Base-by-base conservation (phyloP, 2,113 vertebrate genomes). In the Syrmaticus mikado region DNA sequence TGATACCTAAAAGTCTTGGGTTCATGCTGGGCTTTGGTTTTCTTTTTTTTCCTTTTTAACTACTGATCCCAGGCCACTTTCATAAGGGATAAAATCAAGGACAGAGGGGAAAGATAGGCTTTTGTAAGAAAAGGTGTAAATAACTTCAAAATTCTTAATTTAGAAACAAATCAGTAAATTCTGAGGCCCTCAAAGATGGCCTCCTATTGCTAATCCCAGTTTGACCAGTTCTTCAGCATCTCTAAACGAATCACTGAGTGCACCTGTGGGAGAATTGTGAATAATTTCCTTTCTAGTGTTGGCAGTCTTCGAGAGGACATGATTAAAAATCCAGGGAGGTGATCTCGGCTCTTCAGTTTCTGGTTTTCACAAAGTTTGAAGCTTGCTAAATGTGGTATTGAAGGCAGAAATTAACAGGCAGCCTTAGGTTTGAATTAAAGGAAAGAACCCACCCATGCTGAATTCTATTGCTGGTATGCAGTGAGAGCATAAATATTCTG, bases 251-350 rank as follows among this genome's bases (percentile, higher is more conserved):
- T 25, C 30, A 66, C 21, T 30, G 55, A 66, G 45, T 70, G 80
- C 73, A 85, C 40, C 52, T 55, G 60, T 80, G 30, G 19, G 32
- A 87, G 22, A 65, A 73, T 6, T 32, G 41, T 41, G 36, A 74
- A 77, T 78, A 18, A 67, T 88, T 90, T 88, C 41, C 45, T 77
- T 5, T 13, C 53, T 71, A 45, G 30, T 62, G 27, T 45, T 81
- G 55, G 36, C 80, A 58, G 20, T 71, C 86, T 83, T 73, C 24
- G 32, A 34, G 73, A n/a, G 30, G 83, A 13, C 36, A 21, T 62
- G 13, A 70, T 86, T 93, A 86, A 94, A 86, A 93, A 85, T 90
- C 74, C 45, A 13, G 27, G 19, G 68, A 58, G 72, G 28, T 80
- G 93, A 61, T 58, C 68, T 70, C 77, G 34, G 19, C 67, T 70